A percentile compares a stretch with the other conserved stretches of the same genome.
Conservation (phyloP, 2,113 vertebrate species). For the Ciconia boyciana region DNA sequence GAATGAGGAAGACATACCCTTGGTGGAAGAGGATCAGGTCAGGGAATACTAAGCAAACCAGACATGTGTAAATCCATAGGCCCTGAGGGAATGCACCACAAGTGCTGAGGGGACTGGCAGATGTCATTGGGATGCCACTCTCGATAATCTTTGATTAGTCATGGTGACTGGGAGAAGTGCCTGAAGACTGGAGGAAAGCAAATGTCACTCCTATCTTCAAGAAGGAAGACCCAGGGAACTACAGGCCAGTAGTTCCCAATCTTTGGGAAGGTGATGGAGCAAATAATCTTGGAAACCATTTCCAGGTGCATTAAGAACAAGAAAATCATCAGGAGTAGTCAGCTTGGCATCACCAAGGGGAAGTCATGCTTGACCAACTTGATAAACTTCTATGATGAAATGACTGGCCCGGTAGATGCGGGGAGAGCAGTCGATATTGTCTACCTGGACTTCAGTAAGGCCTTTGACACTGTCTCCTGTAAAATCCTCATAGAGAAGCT, state of each 20-base stretch:
- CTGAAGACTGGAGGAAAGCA: not conserved
- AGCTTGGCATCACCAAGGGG: not conserved
- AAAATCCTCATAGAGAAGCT: not conserved
- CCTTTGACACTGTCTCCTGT: not conserved
- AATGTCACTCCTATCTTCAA: too few species aligned
- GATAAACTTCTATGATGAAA: not conserved
- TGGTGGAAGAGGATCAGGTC: not conserved
- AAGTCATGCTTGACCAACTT: not conserved
- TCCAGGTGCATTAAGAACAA: not conserved
- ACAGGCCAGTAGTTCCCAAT: not conserved
- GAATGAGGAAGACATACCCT: not conserved
- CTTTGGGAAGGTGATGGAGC: not conserved
- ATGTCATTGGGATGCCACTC: not conserved
- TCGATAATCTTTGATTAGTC: not conserved
- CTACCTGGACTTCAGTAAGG: not conserved
- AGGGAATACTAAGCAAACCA: not conserved
- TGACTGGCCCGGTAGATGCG: not conserved
- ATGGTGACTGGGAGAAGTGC: not conserved
- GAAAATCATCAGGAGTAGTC: not conserved
- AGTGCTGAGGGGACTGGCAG: not conserved
- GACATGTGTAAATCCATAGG: not conserved
- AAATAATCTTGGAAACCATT: not conserved
- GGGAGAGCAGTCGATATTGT: not conserved
- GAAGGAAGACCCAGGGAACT: not conserved
- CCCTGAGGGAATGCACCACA: not conserved